Base-by-base conservation (phyloP, 2,113 vertebrate species). In the Actenoides hombroni region DNA sequence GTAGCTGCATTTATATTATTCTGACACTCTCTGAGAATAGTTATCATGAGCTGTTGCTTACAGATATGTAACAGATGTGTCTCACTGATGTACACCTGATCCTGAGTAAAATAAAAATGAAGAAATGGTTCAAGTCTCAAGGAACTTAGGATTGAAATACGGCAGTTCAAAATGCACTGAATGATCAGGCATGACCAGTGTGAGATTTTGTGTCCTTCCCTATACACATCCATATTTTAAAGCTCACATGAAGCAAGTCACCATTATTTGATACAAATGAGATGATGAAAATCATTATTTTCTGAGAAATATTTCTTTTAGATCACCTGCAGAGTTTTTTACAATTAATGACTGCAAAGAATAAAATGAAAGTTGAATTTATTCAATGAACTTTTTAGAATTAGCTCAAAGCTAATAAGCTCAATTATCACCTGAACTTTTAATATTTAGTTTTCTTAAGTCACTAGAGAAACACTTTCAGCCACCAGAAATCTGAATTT, bases 401-500 rank as follows among this genome's bases (percentile, higher is more conserved):
- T 70, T 77, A 59, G 17, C 9, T 82, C 29, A 35, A 17, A 29
- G 9, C 2, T 77, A 70, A 86, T 68, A n/a, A 68, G 31, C 35
- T 54, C 13, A 87, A 3, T 65, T 48, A 51, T 56, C 19, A 51
- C 64, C 24, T 37, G 33, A 65, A 23, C 0, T 56, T 88, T 84
- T 46, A 54, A 37, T 86, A 57, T 61, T 90, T 70, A 14, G 20
- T 59, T 78, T 82, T 28, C 29, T 63, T 94, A 65, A 75, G 13
- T 92, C 2, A 2, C 13, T 49, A 51, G 56, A 78, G 39, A 76
- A 90, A 53, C 6, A 25, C 6, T 83, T 88, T 85, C 37, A 76
- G 48, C 15, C 35, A 80, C 84, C 60, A 64, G 74, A 87, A 95
- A 87, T 73, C 59, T 83, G 74, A 87, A 89, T 94, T 91, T 92